Percentiles rank a stretch among this genome's conserved stretches.
phyloP scores from a whole-genome alignment of 2,797 vertebrate species.

The Tangara arthus region DNA sequence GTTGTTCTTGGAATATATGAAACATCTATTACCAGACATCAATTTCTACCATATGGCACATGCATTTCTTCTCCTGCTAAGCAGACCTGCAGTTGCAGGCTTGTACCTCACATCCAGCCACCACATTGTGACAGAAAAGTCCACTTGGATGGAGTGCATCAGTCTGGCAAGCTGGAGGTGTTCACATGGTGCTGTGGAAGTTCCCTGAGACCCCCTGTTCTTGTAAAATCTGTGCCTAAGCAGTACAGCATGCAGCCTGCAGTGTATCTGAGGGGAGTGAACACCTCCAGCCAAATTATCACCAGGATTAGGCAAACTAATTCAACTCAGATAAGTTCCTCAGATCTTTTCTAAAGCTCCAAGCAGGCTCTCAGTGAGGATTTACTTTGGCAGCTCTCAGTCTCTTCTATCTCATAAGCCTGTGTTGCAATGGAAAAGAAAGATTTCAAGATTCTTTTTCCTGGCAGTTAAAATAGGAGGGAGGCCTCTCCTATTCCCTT shows the following conservation, averaged over 20 bases:
- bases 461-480: slow-evolving; percentile 9
- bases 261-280: not conserved
- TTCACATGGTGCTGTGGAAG: not conserved
- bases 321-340: slow-evolving; percentile 28
- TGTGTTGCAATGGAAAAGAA: slow-evolving; percentile 39
- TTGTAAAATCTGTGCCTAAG: not conserved
- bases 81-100: not conserved
- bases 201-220: not conserved
- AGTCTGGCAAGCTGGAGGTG: not conserved
- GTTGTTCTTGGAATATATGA: slow-evolving; percentile 48
- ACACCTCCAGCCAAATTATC: slow-evolving; percentile 5
- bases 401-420: slow-evolving; percentile 1
- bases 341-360: not conserved
- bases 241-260: not conserved
- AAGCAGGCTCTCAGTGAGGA: not conserved
- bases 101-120: not conserved
- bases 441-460: slow-evolving; percentile 7
- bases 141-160: not conserved
- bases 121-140: not conserved
- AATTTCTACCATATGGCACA: slow-evolving; percentile 31
- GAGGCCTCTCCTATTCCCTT: not conserved
- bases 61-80: slow-evolving; percentile 10
- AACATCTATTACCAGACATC: slow-evolving; percentile 46
- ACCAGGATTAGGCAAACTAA: not conserved
- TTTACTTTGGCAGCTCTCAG: slow-evolving; percentile 38